Evolutionary conservation across 2,113 vertebrate genomes (phyloP).

Genomic region (Lepus europaeus): DNA sequence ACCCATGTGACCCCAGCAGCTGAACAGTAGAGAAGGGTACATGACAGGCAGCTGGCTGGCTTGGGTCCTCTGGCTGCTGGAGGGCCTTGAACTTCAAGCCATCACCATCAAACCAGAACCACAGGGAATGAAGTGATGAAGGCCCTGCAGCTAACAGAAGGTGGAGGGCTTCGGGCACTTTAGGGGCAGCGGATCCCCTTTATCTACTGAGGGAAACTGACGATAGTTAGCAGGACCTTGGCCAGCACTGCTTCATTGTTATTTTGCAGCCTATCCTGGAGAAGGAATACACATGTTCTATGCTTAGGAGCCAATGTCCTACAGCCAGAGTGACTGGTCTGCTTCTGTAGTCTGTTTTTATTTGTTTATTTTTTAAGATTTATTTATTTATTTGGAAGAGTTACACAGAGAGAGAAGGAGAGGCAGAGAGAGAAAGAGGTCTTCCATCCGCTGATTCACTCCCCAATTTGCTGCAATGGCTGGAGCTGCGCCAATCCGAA

Average conservation of each 20-base stretch:
- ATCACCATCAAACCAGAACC: neutral
- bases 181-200: neutral
- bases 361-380: no score
- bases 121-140: neutral
- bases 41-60: neutral
- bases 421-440: no score
- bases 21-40: neutral
- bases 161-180: neutral
- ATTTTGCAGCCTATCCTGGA: neutral
- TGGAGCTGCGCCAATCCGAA: no score
- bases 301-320: neutral
- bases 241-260: accelerated
- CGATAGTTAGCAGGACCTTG: accelerated
- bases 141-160: neutral
- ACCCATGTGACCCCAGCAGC: neutral
- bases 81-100: neutral
- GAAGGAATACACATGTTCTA: neutral
- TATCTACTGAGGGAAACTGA: neutral
- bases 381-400: no score
- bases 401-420: no score
- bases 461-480: no score
- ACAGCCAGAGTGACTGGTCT: neutral
- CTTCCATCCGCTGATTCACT: no score
- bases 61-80: neutral
- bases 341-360: no score